Evolutionary conservation across 2,797 vertebrate species (phyloP).

Genomic region (Diglossa cyanea): DNA sequence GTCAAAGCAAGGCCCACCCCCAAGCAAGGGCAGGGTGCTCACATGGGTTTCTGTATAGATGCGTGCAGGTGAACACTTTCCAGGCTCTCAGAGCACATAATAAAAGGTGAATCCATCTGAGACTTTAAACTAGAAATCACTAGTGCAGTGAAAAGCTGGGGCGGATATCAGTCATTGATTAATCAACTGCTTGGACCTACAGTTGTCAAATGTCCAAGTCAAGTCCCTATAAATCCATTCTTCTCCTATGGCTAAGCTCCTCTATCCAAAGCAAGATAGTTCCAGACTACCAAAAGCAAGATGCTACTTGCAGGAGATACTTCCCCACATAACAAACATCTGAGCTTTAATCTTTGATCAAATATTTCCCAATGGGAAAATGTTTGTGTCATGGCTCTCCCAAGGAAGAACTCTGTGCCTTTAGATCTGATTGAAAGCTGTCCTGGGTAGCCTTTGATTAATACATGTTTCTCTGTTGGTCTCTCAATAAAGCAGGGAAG

Average conservation of each 20-base stretch:
- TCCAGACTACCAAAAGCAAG: not conserved
- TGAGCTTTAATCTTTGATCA: not conserved
- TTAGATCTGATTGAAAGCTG: not conserved
- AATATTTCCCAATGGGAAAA: not conserved
- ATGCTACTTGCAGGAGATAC: not conserved
- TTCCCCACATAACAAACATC: not conserved
- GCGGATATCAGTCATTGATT: not conserved
- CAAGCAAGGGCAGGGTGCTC: not conserved
- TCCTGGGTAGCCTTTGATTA: not conserved
- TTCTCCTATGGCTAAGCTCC: not conserved
- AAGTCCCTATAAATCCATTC: not conserved
- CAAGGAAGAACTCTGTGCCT: not conserved
- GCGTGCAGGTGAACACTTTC: fast-evolving
- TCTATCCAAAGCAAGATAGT: not conserved
- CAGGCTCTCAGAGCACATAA: not conserved
- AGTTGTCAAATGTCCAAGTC: not conserved
- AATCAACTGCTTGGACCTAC: not conserved
- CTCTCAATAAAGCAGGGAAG: not conserved
- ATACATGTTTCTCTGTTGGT: not conserved
- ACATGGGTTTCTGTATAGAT: not conserved
- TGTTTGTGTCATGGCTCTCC: not conserved
- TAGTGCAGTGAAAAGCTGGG: not conserved
- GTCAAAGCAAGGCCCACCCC: not conserved
- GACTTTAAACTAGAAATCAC: not conserved
- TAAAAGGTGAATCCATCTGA: not conserved